Evolutionary conservation across 2,888 invertebrate species (phyloP), one percentile per base, ranked within the genome.

Genomic region (Lasioglossum marginatum): DNA sequence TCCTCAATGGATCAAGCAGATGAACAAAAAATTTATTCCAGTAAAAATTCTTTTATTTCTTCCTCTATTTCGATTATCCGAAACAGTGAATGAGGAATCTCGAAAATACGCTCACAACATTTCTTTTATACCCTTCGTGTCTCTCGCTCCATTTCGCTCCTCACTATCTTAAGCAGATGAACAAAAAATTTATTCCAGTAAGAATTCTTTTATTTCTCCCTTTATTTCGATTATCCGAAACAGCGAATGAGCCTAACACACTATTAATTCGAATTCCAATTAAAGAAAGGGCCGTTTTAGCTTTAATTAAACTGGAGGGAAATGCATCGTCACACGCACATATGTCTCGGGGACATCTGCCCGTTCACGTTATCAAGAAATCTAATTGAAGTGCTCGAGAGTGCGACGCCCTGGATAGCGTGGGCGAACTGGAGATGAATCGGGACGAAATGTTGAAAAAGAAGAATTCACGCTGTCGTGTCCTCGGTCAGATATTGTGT

Each of bases 281-380:
- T 84, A 88, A 91, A 89, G 87, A 86, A 89, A 87, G 80, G 70
- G 70, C 27, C 23, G 77, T 71, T 81, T 57, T 75, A 60, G 72
- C 68, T 91, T 91, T 90, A 91, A 90, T 90, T 91, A 91, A 91
- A 89, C 60, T 57, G 72, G 72, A 79, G 83, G 71, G 77, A 74
- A 79, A 84, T 85, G 81, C 81, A 86, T 60, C 34, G 89, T 81
- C 85, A 76, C 81, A 84, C 86, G 89, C 88, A 87, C 77, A 77
- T 66, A 77, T 66, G 82, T 80, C 71, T 72, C 77, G 77, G 74
- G 81, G 73, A 80, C 68, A 60, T 81, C 57, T 63, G 66, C 48
- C 43, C 10, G 63, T 37, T 60, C 66, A 34, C 76, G 86, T 84
- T 90, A 88, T 90, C 91, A 84, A 85, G 83, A 82, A 89, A 91